phyloP scores from a whole-genome alignment of 2,113 vertebrate species.

The Corynorhinus townsendii region DNA sequence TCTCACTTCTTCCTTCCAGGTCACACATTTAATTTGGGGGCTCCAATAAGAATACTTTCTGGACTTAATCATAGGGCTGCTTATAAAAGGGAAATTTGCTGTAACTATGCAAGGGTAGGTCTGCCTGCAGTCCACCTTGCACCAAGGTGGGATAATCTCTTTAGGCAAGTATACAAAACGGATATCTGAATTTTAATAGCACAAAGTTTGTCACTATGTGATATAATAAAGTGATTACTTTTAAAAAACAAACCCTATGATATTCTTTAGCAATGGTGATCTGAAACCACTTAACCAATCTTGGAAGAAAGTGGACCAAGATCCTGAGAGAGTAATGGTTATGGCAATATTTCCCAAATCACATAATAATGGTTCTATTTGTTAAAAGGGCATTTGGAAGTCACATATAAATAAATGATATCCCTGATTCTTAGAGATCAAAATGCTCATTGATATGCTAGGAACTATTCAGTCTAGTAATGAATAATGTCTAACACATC shows the following conservation, averaged over 20 bases:
- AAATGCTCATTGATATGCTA: not conserved
- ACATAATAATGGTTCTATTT: not conserved
- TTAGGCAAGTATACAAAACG: not conserved
- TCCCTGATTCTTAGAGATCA: not conserved
- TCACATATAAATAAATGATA: not conserved
- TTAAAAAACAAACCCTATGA: not conserved
- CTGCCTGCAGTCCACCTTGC: not conserved
- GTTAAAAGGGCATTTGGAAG: not conserved
- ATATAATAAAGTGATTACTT: not conserved
- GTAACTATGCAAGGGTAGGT: not conserved
- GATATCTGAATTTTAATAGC: not conserved
- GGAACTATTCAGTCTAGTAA: not conserved
- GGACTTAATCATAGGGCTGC: not conserved
- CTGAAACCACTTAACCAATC: not conserved
- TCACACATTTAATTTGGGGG: no score
- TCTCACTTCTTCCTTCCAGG: no score
- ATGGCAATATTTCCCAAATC: not conserved
- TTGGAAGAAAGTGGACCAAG: not conserved
- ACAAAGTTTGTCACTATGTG: not conserved
- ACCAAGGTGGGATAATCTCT: not conserved
- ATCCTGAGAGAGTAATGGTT: not conserved
- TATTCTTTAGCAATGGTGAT: not conserved
- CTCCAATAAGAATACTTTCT: not conserved
- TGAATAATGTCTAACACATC: not conserved
- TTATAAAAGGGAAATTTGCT: not conserved